Evolutionary conservation across 2,797 vertebrate genomes (phyloP).

Genomic region (Eospalax fontanierii): DNA sequence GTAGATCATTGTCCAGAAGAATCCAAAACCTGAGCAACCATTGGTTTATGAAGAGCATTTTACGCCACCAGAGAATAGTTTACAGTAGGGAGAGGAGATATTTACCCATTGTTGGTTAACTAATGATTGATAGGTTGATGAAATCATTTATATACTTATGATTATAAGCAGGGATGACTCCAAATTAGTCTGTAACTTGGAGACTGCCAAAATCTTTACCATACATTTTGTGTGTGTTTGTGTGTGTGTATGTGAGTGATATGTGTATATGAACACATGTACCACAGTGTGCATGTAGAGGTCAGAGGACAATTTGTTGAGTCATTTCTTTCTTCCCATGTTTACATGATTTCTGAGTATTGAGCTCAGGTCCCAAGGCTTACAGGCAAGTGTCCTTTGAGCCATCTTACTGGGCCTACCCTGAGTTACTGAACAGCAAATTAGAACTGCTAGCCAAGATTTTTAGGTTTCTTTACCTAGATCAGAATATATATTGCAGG

Average conservation of each 20-base stretch:
- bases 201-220: conserved; percentile 2
- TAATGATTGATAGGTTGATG: conserved; percentile 34
- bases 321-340: too few species aligned
- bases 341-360: background rate
- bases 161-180: conserved; percentile 14
- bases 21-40: background rate
- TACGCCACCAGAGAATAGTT: background rate
- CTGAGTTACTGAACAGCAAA: background rate
- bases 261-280: background rate
- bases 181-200: background rate
- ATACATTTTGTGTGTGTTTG: background rate
- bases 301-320: background rate
- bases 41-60: background rate
- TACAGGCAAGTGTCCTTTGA: background rate
- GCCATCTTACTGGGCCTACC: too few species aligned
- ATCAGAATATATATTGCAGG: conserved; percentile 35
- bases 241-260: background rate
- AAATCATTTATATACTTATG: background rate
- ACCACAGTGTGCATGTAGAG: too few species aligned
- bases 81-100: background rate
- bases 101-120: background rate
- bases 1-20: background rate
- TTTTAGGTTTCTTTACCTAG: conserved; percentile 44
- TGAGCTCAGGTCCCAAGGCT: background rate
- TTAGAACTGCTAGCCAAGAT: conserved; percentile 38